phyloP scores from a whole-genome alignment of 1,140 invertebrate genomes.

The Papilio machaon region DNA sequence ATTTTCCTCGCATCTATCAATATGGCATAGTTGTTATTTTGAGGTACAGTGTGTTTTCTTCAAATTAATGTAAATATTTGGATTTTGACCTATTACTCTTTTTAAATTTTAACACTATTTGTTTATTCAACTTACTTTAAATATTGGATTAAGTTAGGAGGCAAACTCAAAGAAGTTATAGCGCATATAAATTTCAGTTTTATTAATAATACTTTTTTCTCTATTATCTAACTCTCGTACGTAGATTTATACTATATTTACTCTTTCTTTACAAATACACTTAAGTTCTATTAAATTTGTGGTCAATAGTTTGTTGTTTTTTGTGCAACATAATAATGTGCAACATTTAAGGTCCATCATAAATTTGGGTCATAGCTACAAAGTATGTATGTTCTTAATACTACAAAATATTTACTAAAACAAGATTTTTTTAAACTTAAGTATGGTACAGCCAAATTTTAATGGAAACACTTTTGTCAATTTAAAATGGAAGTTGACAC shows the following conservation, averaged over 20 bases:
- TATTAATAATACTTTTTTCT: too few relatives aligned
- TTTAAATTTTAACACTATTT: too few relatives aligned
- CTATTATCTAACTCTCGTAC: not conserved
- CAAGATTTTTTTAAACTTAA: not conserved
- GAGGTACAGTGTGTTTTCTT: not conserved
- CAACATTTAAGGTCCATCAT: not conserved
- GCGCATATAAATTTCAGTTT: too few relatives aligned
- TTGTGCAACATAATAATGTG: not conserved
- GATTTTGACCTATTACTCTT: too few relatives aligned
- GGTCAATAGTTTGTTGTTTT: not conserved
- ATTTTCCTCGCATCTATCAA: too few relatives aligned
- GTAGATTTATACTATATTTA: not conserved
- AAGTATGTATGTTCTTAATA: not conserved
- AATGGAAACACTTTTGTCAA: not conserved
- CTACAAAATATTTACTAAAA: not conserved
- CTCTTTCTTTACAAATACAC: too few relatives aligned
- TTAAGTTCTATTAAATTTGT: not conserved
- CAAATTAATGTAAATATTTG: not conserved
- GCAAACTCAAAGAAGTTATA: too few relatives aligned
- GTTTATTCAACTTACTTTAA: too few relatives aligned
- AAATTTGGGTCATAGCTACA: not conserved
- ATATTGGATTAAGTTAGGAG: too few relatives aligned
- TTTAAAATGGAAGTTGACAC: slow-evolving; percentile 18
- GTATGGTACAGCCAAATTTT: not conserved
- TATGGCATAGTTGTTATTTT: not conserved